Percentiles rank a stretch among this genome's conserved stretches.
phyloP scores from a whole-genome alignment of 2,797 vertebrate species.

The Semotilus atromaculatus region DNA sequence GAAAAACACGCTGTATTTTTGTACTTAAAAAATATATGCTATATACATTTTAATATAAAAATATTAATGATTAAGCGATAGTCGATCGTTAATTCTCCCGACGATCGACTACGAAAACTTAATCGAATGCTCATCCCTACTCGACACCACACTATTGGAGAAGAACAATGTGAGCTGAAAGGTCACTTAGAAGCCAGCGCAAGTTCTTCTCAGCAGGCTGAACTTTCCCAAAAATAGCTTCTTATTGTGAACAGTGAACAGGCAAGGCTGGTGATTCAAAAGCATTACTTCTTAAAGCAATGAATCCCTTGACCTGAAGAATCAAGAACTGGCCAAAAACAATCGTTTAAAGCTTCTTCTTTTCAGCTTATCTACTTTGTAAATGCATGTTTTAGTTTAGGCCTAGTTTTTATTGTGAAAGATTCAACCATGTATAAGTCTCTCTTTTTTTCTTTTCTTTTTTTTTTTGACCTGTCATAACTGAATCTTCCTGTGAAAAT shows the following conservation, averaged over 20 bases:
- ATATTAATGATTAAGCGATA: too few relatives aligned
- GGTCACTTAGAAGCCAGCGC: background rate
- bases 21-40: too few relatives aligned
- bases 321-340: constrained; percentile 53
- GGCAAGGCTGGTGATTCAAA: background rate
- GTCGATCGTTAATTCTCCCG: too few relatives aligned
- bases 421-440: background rate
- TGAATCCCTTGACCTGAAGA: constrained; percentile 62
- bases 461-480: background rate
- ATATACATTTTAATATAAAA: too few relatives aligned
- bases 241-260: background rate
- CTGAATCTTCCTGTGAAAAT: background rate
- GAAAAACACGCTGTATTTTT: too few relatives aligned
- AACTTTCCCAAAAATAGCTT: background rate
- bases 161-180: background rate
- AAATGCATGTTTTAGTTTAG: background rate
- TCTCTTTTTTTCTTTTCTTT: background rate
- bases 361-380: constrained; percentile 27
- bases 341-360: constrained; percentile 57
- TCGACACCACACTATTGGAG: background rate
- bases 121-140: too few relatives aligned
- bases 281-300: background rate
- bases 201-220: background rate
- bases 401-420: background rate
- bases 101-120: too few relatives aligned